Evolutionary conservation across 1,140 invertebrate genomes (phyloP).

Genomic region (Philopotamus ludificatus): DNA sequence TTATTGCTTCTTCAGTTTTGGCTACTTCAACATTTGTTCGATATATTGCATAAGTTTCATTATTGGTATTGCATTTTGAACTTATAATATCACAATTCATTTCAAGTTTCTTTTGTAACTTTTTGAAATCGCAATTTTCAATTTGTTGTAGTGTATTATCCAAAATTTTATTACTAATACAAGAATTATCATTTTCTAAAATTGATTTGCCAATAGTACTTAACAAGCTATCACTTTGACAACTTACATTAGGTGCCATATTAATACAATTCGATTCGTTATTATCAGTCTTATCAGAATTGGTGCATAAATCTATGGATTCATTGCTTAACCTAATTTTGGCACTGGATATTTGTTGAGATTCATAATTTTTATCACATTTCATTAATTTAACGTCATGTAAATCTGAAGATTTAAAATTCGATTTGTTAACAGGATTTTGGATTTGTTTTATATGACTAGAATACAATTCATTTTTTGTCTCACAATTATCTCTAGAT

Average conservation of each 20-base stretch:
- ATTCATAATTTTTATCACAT: slow-evolving; percentile 5
- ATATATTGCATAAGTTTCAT: neutral
- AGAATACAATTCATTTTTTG: no score
- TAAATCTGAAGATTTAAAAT: no score
- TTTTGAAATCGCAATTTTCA: slow-evolving; percentile 48
- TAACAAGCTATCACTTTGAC: neutral
- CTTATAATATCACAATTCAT: slow-evolving; percentile 44
- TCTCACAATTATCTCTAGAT: no score
- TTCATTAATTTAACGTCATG: slow-evolving; percentile 6
- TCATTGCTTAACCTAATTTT: neutral
- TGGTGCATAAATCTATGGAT: no score
- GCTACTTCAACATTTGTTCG: no score
- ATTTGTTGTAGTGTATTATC: slow-evolving; percentile 45
- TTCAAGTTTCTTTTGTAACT: slow-evolving; percentile 48
- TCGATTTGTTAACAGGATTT: no score
- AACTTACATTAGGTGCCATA: neutral
- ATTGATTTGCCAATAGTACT: neutral
- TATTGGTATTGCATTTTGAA: neutral
- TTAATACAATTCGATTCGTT: neutral
- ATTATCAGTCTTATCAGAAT: slow-evolving; percentile 28
- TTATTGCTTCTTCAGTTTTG: no score
- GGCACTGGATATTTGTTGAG: slow-evolving; percentile 1
- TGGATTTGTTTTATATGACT: no score
- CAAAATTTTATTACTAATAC: no score
- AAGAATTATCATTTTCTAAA: neutral